Evolutionary conservation across 2,888 invertebrate species (phyloP), one percentile per base, ranked within the genome.

Genomic region (Lepidocyrtoides sp.): DNA sequence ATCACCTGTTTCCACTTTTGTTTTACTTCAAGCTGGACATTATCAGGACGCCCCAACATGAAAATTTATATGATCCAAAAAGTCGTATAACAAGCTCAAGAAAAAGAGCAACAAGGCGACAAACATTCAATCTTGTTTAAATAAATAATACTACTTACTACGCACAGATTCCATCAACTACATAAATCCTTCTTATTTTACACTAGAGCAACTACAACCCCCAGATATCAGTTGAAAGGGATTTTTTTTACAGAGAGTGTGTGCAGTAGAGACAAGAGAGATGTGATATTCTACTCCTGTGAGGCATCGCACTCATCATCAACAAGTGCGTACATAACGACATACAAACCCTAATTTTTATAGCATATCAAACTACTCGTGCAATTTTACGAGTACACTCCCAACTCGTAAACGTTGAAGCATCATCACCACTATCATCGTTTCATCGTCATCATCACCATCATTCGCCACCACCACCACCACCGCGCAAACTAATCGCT

Each of bases 351-450:
- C 81, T 91, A 91, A 91, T 91, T 91, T 91, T 91, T 91, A 91
- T 91, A 79, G 91, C 69, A 82, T 91, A 91, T 91, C 91, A 91
- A 91, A 91, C 91, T 91, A 91, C 91, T 91, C 91, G 81, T 86
- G 91, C 91, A 85, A 91, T 86, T 91, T 91, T 91, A 91, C 60
- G 91, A 54, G 85, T 91, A 85, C 91, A 91, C 91, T 91, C 91
- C 91, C 91, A 81, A 81, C 85, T 91, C 91, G 91, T 91, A 91
- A 91, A 91, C 23, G 91, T 14, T 57, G 41, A 86, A 20, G 72
- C 72, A 86, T 57, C 86, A 72, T 57, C 81, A 79, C 85, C 66
- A 84, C 85, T 41, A 66, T 66, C 29, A 89, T 51, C 75, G n/a
- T n/a, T n/a, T 36, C 48, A 41, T 87, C 75, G 79, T 87, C 87